Percentiles rank a stretch among this genome's conserved stretches.
These are phyloP conservation scores for Ostrea edulis DNA, from an alignment of 1,140 invertebrate genomes.

Conservation along the genomic window DNA sequence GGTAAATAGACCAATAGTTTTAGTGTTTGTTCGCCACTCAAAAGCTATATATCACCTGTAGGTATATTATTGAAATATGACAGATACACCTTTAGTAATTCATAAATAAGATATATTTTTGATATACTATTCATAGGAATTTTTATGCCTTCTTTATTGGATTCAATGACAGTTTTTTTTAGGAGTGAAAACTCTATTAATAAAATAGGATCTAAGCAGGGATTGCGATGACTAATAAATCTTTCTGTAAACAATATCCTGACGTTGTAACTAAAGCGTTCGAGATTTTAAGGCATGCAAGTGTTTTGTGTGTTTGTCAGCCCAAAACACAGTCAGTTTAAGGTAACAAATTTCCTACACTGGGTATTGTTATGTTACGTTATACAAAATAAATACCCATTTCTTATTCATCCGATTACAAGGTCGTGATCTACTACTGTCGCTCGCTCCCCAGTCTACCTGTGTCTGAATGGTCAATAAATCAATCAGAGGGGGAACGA, in stretches of 20 bases:
- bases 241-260: background rate
- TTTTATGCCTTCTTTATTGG: background rate
- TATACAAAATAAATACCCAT: slow-evolving; percentile 30
- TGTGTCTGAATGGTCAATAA: slow-evolving; percentile 21
- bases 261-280: background rate
- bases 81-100: too few species aligned
- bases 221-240: too few species aligned
- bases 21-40: too few species aligned
- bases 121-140: background rate
- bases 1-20: too few species aligned
- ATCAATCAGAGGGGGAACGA: background rate
- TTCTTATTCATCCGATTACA: slow-evolving; percentile 21
- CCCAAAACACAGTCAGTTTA: background rate
- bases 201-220: too few species aligned
- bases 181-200: too few species aligned
- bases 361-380: background rate
- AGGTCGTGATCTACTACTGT: background rate
- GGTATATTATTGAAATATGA: too few species aligned
- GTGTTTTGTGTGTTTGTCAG: background rate
- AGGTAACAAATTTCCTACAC: background rate
- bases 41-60: too few species aligned
- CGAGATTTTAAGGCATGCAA: background rate
- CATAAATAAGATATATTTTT: background rate
- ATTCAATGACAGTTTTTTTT: background rate
- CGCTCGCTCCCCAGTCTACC: background rate